phyloP scores from a whole-genome alignment of 2,797 vertebrate genomes.

The Sylvilagus floridanus region DNA sequence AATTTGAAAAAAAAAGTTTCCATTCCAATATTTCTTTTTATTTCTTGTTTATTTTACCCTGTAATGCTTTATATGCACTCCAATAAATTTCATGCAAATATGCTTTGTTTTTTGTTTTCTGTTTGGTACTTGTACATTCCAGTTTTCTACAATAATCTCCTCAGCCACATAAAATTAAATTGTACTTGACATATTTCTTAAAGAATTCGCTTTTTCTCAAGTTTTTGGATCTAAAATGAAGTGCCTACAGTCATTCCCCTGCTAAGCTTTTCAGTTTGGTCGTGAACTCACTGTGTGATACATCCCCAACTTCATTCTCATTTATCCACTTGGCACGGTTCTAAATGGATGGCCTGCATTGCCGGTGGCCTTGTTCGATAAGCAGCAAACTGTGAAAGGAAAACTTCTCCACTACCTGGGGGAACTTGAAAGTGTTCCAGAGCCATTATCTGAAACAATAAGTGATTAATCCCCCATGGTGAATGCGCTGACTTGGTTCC shows the following conservation, averaged over 20 bases:
- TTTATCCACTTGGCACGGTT: slow-evolving; percentile 29
- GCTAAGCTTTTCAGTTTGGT: slow-evolving; percentile 9
- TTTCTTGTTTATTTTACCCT: slow-evolving; percentile 40
- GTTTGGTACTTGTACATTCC: slow-evolving; percentile 27
- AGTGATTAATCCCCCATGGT: background rate
- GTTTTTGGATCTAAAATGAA: slow-evolving; percentile 33
- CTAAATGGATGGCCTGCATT: background rate
- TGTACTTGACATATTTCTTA: slow-evolving; percentile 47
- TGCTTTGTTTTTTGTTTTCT: slow-evolving; percentile 65
- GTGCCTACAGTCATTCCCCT: background rate
- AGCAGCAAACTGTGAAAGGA: slow-evolving; percentile 19
- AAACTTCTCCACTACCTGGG: background rate
- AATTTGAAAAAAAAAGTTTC: background rate
- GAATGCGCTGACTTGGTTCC: background rate
- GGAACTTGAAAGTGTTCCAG: slow-evolving; percentile 52
- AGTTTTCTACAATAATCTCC: slow-evolving; percentile 58
- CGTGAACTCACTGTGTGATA: background rate
- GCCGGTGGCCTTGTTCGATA: background rate
- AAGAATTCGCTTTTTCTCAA: slow-evolving; percentile 46
- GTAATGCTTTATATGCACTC: slow-evolving; percentile 31
- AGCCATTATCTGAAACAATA: slow-evolving; percentile 41
- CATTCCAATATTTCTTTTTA: background rate
- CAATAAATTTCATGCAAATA: slow-evolving; percentile 33
- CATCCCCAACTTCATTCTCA: background rate
- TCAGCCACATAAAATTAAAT: slow-evolving; percentile 30